A percentile compares a stretch with the other conserved stretches of the same genome.
Conservation (phyloP, 1,140 invertebrate species). For the Aplysia californica region DNA sequence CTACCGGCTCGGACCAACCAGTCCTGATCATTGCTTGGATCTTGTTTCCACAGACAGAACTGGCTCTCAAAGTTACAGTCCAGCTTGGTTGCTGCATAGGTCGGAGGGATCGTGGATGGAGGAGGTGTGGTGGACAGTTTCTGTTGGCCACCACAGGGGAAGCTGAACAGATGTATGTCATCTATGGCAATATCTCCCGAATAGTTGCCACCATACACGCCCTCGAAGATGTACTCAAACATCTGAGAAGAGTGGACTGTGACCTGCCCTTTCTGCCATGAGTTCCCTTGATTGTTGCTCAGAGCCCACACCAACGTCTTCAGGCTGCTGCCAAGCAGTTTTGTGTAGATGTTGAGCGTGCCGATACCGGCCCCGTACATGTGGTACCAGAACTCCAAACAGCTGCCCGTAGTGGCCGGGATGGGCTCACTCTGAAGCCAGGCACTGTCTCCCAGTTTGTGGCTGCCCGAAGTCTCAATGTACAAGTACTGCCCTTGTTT, state of each 20-base stretch:
- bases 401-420: constrained; percentile 43
- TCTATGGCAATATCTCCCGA: constrained; percentile 81
- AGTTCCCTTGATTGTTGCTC: constrained; percentile 39
- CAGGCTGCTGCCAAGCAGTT: constrained; percentile 20
- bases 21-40: constrained; percentile 53
- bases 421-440: constrained; percentile 49
- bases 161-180: constrained; percentile 71
- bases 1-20: constrained; percentile 54
- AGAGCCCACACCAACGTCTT: constrained; percentile 13
- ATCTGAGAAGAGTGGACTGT: constrained; percentile 30
- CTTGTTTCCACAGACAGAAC: constrained; percentile 57
- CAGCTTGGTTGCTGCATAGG: constrained; percentile 44
- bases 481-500: constrained; percentile 59
- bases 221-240: constrained; percentile 67
- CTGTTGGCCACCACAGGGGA: constrained; percentile 33
- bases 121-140: constrained; percentile 54
- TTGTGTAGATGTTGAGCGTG: constrained; percentile 50
- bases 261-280: constrained; percentile 43
- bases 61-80: constrained; percentile 62
- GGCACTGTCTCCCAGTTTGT: constrained; percentile 43
- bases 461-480: constrained; percentile 53
- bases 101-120: constrained; percentile 27
- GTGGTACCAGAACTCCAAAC: constrained; percentile 76
- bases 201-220: constrained; percentile 73
- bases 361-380: constrained; percentile 75